These are phyloP conservation scores for Microcebus ravelobensis DNA, from an alignment of 2,113 vertebrate species.

Conservation along the genomic window DNA sequence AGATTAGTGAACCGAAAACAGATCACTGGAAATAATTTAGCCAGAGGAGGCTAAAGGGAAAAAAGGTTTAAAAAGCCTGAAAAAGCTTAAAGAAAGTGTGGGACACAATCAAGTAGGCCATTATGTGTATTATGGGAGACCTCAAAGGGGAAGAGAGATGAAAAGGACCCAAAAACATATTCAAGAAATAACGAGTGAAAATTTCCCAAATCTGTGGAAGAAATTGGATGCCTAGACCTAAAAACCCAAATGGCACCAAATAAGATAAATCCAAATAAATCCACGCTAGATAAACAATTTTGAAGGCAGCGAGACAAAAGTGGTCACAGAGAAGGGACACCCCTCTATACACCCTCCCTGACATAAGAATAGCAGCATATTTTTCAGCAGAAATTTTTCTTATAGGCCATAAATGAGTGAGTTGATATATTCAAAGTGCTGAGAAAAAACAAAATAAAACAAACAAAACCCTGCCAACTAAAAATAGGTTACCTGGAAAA, in stretches of 20 bases:
- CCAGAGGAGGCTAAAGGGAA: background rate
- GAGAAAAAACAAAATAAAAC: background rate
- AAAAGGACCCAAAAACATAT: background rate
- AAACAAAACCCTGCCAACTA: background rate
- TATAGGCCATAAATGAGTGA: background rate
- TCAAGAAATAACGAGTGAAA: background rate
- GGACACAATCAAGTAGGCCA: background rate
- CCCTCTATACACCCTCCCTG: rapidly evolving
- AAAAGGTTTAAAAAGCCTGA: background rate
- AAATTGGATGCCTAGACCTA: background rate
- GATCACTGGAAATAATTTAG: background rate
- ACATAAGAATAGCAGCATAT: background rate
- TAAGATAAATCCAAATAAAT: background rate
- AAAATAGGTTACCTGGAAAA: background rate
- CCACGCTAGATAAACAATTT: background rate
- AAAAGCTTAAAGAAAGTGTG: background rate
- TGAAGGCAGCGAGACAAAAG: background rate
- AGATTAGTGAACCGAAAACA: background rate
- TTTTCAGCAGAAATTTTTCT: background rate
- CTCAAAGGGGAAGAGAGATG: background rate
- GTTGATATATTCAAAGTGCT: background rate
- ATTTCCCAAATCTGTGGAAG: background rate
- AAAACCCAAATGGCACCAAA: background rate
- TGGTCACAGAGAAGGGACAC: background rate
- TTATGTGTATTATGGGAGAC: background rate